Conservation (phyloP, 2,113 vertebrate species). For the Pedetes capensis region DNA sequence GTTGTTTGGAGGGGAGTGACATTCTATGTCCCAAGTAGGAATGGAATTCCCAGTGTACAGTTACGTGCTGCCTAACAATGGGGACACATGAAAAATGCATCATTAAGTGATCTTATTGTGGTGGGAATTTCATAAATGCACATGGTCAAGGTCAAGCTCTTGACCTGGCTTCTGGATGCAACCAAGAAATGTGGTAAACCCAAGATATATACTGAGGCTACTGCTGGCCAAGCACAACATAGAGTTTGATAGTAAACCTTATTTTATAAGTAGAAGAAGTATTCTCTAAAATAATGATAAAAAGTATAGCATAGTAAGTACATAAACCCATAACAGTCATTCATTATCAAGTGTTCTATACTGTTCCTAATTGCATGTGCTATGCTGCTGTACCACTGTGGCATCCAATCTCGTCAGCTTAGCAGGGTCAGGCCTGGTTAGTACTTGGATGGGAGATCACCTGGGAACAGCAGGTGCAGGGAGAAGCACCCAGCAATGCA, state of each 20-base stretch:
- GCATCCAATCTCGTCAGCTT: too few species aligned
- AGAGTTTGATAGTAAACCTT: background rate
- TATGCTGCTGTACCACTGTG: too few species aligned
- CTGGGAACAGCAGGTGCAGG: too few species aligned
- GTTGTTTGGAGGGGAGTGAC: too few species aligned
- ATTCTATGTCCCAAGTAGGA: background rate
- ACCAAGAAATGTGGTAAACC: background rate
- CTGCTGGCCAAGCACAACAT: background rate
- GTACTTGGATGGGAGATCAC: too few species aligned
- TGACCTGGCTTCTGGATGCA: too few species aligned
- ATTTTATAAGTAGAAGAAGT: background rate
- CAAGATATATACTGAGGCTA: background rate
- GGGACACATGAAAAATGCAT: background rate
- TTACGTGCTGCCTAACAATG: background rate
- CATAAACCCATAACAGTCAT: background rate
- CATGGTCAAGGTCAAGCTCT: background rate
- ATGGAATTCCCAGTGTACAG: background rate
- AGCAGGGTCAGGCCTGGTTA: too few species aligned
- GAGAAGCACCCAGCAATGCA: too few species aligned
- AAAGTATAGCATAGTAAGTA: background rate
- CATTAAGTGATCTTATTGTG: too few species aligned
- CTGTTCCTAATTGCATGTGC: background rate
- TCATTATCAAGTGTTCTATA: background rate
- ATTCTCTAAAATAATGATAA: background rate
- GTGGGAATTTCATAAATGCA: background rate